Conservation (phyloP, 2,888 invertebrate species). For the Nephrocerus scutellatus region DNA sequence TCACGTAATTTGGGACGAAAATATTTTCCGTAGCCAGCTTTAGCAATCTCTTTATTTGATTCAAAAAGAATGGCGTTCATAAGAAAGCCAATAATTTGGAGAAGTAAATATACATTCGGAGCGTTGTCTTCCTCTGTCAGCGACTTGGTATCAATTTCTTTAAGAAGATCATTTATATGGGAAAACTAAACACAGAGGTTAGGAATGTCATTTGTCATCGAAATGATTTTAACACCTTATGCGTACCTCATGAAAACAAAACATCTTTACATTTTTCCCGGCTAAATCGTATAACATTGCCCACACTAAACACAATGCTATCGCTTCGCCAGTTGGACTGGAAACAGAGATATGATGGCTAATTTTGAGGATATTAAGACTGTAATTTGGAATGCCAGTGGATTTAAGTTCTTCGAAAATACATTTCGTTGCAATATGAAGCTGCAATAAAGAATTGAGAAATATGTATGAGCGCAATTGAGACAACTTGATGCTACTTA, state of each 20-base stretch:
- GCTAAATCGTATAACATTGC: slow-evolving; percentile 26
- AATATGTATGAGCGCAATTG: background rate
- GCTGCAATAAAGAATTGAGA: slow-evolving; percentile 14
- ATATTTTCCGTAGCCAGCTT: slow-evolving; percentile 28
- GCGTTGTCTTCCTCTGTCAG: slow-evolving; percentile 25
- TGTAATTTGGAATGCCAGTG: slow-evolving; percentile 17
- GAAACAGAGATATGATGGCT: slow-evolving; percentile 27
- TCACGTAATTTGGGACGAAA: slow-evolving; percentile 23
- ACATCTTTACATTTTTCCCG: slow-evolving; percentile 26
- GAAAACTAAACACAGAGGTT: slow-evolving; percentile 18
- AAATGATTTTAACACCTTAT: background rate
- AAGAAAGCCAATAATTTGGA: slow-evolving; percentile 27
- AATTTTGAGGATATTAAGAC: slow-evolving; percentile 25
- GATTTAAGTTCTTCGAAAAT: slow-evolving; percentile 25
- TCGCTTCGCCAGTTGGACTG: slow-evolving; percentile 27
- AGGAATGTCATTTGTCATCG: background rate
- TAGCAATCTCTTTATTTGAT: slow-evolving; percentile 27
- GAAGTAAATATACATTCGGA: slow-evolving; percentile 25
- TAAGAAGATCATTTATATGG: slow-evolving; percentile 24
- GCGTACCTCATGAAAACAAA: slow-evolving; percentile 27
- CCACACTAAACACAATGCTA: slow-evolving; percentile 29
- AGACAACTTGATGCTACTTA: slow-evolving; percentile 12
- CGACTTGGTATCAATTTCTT: slow-evolving; percentile 24
- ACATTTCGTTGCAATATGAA: slow-evolving; percentile 28
- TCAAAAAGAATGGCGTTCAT: slow-evolving; percentile 25